phyloP scores from a whole-genome alignment of 1,140 invertebrate genomes.

The Conus betulinus region DNA sequence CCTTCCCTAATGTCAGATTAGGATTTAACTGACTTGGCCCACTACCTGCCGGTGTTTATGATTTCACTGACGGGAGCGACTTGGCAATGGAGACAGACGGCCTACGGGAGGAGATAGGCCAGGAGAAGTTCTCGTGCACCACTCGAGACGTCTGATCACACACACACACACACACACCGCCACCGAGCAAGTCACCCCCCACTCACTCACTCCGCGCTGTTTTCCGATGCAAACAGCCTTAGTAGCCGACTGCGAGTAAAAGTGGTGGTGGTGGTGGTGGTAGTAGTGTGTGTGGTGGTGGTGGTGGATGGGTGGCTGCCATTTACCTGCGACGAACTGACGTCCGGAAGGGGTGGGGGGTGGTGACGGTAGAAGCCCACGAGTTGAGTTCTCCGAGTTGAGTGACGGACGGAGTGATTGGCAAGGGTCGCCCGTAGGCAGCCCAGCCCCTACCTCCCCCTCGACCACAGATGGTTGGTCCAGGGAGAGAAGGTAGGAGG shows the following conservation, averaged over 20 bases:
- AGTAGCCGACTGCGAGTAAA: not conserved
- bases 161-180: not conserved
- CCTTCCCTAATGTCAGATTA: not conserved
- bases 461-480: constrained; percentile 3
- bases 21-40: constrained; percentile 16
- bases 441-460: not conserved
- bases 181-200: not conserved
- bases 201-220: not conserved
- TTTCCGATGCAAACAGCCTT: not conserved
- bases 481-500: not conserved
- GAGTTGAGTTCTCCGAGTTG: not conserved
- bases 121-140: not conserved
- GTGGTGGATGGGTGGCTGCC: not conserved
- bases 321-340: not conserved
- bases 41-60: constrained; percentile 3
- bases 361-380: not conserved
- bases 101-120: not conserved
- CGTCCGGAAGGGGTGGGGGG: not conserved
- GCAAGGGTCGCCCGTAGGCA: not conserved
- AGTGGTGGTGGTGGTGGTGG: not conserved
- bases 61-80: constrained; percentile 11
- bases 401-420: constrained; percentile 12
- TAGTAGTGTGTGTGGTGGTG: not conserved
- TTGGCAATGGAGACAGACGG: not conserved
- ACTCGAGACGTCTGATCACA: constrained; percentile 23